phyloP scores from a whole-genome alignment of 1,140 invertebrate genomes.

The Nephila pilipes region DNA sequence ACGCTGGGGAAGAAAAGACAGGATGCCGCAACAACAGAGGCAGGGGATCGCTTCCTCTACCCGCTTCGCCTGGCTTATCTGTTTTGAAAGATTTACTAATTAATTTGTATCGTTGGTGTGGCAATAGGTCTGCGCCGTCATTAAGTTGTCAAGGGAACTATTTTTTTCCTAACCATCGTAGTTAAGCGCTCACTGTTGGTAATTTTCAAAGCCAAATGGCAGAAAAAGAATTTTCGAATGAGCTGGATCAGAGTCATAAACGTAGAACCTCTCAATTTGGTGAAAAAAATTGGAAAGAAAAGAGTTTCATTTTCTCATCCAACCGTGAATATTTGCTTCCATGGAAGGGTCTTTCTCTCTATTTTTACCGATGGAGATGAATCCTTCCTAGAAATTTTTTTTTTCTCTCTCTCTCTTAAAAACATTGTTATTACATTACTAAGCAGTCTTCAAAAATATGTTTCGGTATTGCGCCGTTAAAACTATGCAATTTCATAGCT shows the following conservation, averaged over 20 bases:
- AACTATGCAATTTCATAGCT: no score
- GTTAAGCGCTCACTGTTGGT: not conserved
- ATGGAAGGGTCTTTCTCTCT: no score
- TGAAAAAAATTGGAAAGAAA: no score
- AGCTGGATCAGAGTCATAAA: not conserved
- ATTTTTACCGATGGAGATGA: no score
- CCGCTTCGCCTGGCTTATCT: not conserved
- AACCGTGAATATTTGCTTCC: no score
- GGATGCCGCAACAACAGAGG: slow-evolving; percentile 5
- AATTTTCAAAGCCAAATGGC: not conserved
- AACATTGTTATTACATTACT: no score
- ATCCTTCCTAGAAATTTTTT: no score
- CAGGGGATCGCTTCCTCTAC: slow-evolving; percentile 13
- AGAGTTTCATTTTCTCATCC: no score
- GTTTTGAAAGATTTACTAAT: slow-evolving; percentile 33
- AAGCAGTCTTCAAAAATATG: no score
- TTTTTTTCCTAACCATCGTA: not conserved
- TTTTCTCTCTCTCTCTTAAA: no score
- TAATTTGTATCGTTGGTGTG: slow-evolving; percentile 1
- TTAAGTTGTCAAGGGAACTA: slow-evolving; percentile 6
- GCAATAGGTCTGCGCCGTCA: not conserved
- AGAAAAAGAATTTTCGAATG: not conserved
- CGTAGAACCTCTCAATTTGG: no score
- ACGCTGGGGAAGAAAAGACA: not conserved
- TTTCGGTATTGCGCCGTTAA: no score